Conservation (phyloP, 2,888 invertebrate species). For the Drosophila fungiperda region DNA sequence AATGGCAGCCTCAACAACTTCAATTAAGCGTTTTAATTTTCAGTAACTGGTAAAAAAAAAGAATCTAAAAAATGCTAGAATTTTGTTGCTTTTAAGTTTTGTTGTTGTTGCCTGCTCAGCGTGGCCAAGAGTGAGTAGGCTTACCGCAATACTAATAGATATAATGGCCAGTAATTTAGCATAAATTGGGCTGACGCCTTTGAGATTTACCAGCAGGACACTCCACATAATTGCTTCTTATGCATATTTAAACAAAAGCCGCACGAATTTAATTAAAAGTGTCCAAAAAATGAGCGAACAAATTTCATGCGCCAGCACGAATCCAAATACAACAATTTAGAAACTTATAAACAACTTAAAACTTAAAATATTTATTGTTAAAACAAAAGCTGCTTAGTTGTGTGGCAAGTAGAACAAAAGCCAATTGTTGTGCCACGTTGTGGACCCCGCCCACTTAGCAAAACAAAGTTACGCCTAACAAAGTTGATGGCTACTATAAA, state of each 20-base stretch:
- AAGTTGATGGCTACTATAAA: constrained; percentile 35
- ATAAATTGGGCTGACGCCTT: constrained; percentile 58
- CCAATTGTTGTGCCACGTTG: constrained; percentile 26
- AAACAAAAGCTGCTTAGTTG: background rate
- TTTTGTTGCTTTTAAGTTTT: constrained; percentile 13
- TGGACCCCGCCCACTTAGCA: too few species aligned
- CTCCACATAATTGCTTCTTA: constrained; percentile 66
- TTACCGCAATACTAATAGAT: constrained; percentile 42
- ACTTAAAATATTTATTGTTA: constrained; percentile 7
- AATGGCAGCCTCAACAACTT: constrained; percentile 35
- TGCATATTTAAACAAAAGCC: constrained; percentile 68
- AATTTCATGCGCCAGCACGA: constrained; percentile 52
- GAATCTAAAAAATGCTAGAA: constrained; percentile 47
- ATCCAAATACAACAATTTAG: constrained; percentile 17
- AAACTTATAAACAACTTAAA: constrained; percentile 14
- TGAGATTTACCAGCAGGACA: constrained; percentile 9
- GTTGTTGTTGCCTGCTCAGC: background rate
- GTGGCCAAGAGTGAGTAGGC: constrained; percentile 8
- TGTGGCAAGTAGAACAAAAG: constrained; percentile 18
- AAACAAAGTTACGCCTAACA: background rate
- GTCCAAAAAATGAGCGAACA: constrained; percentile 6
- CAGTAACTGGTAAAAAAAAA: constrained; percentile 51
- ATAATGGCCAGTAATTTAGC: constrained; percentile 69
- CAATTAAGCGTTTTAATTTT: constrained; percentile 76
- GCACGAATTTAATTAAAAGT: constrained; percentile 43